Conservation (phyloP, 2,888 invertebrate species). For the Crepidodera aurea region DNA sequence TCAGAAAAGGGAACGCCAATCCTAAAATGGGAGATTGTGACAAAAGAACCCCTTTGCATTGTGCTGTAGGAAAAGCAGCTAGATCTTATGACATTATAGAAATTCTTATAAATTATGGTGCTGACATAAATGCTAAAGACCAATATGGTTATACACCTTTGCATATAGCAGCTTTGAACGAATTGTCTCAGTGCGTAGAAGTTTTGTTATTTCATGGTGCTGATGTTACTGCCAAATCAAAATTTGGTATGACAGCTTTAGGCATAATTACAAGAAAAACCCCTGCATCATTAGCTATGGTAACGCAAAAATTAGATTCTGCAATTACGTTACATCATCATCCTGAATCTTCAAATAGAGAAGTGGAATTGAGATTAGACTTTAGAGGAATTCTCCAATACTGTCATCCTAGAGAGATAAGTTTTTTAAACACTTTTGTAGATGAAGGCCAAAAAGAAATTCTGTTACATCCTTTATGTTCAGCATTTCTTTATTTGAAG, state of each 20-base stretch:
- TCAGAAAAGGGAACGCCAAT: conserved; percentile 78
- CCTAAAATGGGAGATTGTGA: conserved; percentile 83
- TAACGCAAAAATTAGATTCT: conserved; percentile 81
- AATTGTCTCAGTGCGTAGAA: conserved; percentile 84
- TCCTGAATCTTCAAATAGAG: conserved; percentile 78
- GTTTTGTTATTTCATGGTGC: conserved; percentile 85
- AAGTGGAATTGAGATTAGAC: conserved; percentile 83
- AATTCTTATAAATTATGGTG: conserved; percentile 79
- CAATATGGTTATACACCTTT: conserved; percentile 87
- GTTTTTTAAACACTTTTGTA: conserved; percentile 85
- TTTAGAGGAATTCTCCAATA: conserved; percentile 84
- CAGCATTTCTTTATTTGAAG: conserved; percentile 86
- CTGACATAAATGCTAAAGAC: conserved; percentile 84
- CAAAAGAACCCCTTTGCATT: conserved; percentile 82
- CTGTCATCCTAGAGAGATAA: conserved; percentile 84
- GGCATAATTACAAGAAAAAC: conserved; percentile 88
- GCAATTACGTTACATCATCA: conserved; percentile 82
- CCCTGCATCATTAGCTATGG: conserved; percentile 83
- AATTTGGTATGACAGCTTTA: conserved; percentile 85
- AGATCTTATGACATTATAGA: conserved; percentile 83
- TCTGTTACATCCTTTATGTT: conserved; percentile 84
- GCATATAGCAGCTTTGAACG: conserved; percentile 86
- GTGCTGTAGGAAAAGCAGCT: conserved; percentile 85
- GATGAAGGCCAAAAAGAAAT: conserved; percentile 91
- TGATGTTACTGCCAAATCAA: conserved; percentile 88